Conservation (phyloP, 2,888 invertebrate genomes). For the Mesoligia furuncula region DNA sequence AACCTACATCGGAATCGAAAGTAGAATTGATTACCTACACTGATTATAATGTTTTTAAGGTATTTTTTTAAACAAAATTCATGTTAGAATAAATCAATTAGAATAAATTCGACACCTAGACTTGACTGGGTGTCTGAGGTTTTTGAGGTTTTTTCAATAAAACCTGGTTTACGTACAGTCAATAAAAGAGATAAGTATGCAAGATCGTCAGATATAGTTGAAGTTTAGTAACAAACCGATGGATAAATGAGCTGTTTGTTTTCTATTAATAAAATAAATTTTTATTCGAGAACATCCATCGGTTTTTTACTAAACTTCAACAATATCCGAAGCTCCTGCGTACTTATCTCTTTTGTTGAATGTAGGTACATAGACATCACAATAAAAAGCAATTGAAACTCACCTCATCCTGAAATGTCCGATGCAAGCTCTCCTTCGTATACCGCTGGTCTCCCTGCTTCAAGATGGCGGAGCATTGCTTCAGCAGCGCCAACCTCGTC, state of each 20-base stretch:
- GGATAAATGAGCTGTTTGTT: too few species aligned
- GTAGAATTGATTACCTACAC: background rate
- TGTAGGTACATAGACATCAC: background rate
- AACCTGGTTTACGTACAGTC: background rate
- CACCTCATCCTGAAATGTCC: slow-evolving; percentile 93
- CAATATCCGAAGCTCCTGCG: too few species aligned
- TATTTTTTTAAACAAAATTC: background rate
- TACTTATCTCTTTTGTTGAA: too few species aligned
- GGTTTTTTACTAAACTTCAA: too few species aligned
- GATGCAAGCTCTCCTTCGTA: slow-evolving; percentile 91
- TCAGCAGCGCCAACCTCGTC: slow-evolving; percentile 90
- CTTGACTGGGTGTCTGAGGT: background rate
- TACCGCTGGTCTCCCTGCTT: slow-evolving; percentile 91
- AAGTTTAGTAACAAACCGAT: too few species aligned
- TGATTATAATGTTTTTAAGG: background rate
- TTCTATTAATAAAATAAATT: too few species aligned
- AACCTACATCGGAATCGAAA: background rate
- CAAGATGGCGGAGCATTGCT: slow-evolving; percentile 92
- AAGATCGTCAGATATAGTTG: too few species aligned
- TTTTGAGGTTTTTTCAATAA: background rate
- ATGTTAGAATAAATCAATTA: background rate
- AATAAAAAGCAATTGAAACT: slow-evolving; percentile 64
- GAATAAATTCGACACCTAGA: background rate
- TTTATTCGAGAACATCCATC: too few species aligned
- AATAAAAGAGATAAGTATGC: too few species aligned